Evolutionary conservation across 2,797 vertebrate genomes (phyloP).

Genomic region (Anisognathus igniventris): DNA sequence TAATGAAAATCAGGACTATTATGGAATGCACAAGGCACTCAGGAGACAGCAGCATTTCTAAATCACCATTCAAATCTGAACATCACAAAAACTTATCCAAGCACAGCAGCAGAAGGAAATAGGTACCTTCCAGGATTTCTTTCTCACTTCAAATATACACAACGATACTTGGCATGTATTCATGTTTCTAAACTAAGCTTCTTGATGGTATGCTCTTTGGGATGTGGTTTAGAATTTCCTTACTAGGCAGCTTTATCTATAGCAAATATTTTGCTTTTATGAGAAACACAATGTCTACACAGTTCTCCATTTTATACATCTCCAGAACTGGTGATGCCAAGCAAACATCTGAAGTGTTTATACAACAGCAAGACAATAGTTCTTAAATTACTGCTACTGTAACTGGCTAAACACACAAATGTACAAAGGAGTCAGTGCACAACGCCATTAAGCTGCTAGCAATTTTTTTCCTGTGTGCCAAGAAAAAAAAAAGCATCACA

Average conservation of each 20-base stretch:
- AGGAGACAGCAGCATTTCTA: not conserved
- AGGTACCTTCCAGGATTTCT: conserved; percentile 16
- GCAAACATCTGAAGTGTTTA: conserved; percentile 37
- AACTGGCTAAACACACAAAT: conserved; percentile 22
- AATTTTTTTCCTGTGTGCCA: not conserved
- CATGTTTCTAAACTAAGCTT: conserved; percentile 18
- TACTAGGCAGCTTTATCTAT: conserved; percentile 34
- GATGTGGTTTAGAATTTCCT: conserved; percentile 52
- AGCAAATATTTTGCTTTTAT: conserved; percentile 54
- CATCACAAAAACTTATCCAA: not conserved
- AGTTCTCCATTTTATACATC: conserved; percentile 21
- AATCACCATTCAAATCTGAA: not conserved
- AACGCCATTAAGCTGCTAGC: conserved; percentile 7
- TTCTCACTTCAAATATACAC: not conserved
- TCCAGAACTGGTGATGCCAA: not conserved
- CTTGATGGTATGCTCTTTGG: not conserved
- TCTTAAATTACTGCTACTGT: conserved; percentile 43
- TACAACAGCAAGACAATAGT: conserved; percentile 37
- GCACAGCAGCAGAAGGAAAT: not conserved
- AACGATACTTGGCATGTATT: not conserved
- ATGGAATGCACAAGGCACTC: not conserved
- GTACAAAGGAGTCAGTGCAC: not conserved
- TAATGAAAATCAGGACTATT: not conserved
- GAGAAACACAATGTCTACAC: conserved; percentile 23
- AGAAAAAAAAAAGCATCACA: not conserved